Evolutionary conservation across 2,888 invertebrate genomes (phyloP).

Genomic region (Amphipyra tragopoginis): DNA sequence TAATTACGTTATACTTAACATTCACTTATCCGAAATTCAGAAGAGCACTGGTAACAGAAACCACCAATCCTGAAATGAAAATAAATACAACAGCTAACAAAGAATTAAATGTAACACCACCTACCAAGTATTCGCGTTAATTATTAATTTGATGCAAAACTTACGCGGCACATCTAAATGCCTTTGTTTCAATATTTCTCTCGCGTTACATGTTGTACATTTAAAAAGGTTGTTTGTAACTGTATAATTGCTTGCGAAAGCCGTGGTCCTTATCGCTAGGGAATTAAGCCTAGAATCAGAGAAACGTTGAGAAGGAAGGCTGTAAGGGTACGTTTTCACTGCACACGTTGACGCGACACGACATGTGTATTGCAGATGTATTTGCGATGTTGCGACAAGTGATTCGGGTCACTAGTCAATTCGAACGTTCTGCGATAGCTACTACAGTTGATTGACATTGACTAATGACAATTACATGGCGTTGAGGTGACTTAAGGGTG

Average conservation of each 20-base stretch:
- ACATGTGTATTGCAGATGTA: conserved; percentile 28
- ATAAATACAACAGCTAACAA: no score
- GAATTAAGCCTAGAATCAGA: conserved; percentile 45
- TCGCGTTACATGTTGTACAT: conserved; percentile 38
- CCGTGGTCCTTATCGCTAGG: conserved; percentile 32
- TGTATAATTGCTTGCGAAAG: conserved; percentile 44
- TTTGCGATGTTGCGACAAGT: conserved; percentile 31
- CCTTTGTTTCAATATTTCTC: conserved; percentile 39
- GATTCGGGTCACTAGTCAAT: conserved; percentile 51
- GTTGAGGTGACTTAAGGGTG: not conserved
- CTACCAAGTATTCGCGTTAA: conserved; percentile 3
- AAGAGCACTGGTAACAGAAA: no score
- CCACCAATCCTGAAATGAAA: no score
- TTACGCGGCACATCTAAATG: conserved; percentile 26
- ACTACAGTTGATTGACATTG: conserved; percentile 34
- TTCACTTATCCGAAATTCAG: no score
- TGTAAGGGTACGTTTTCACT: conserved; percentile 45
- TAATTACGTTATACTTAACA: no score
- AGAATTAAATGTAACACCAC: not conserved
- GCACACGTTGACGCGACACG: conserved; percentile 9
- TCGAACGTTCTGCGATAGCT: conserved; percentile 5
- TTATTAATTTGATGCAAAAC: conserved; percentile 39
- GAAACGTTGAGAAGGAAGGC: conserved; percentile 10
- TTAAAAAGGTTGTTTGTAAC: conserved; percentile 51
- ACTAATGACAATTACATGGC: conserved; percentile 37